A percentile compares a stretch with the other conserved stretches of the same genome.
phyloP scores from a whole-genome alignment of 2,113 vertebrate species.

The Epinephelus fuscoguttatus region DNA sequence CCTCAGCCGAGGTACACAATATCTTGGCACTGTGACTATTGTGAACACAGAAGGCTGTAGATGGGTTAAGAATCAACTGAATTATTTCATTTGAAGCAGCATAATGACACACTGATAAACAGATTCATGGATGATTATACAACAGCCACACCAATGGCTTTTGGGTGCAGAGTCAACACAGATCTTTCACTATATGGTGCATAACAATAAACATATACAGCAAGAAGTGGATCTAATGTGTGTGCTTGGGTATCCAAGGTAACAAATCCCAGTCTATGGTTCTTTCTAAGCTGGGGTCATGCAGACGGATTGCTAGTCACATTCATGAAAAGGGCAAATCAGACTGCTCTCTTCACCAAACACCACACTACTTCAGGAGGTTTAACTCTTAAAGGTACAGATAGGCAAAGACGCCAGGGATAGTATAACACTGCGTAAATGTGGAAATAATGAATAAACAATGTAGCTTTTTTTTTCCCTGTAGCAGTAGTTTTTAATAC shows the following conservation, averaged over 20 bases:
- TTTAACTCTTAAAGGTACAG: neutral
- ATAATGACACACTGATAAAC: slow-evolving; percentile 23
- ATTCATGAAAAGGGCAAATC: slow-evolving; percentile 70
- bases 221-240: slow-evolving; percentile 35
- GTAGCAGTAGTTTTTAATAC: neutral
- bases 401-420: neutral
- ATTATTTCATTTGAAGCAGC: slow-evolving; percentile 3
- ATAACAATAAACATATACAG: slow-evolving; percentile 10
- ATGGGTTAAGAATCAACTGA: neutral
- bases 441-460: neutral
- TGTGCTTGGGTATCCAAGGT: slow-evolving; percentile 50
- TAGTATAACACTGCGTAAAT: neutral
- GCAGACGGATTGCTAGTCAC: slow-evolving; percentile 46
- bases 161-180: neutral
- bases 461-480: no score
- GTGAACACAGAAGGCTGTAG: slow-evolving; percentile 25
- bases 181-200: neutral
- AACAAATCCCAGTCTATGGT: slow-evolving; percentile 51
- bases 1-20: slow-evolving; percentile 24
- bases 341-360: slow-evolving; percentile 1
- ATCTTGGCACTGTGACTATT: slow-evolving; percentile 31
- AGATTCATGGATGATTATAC: slow-evolving; percentile 5
- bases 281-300: slow-evolving; percentile 42
- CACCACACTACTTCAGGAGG: neutral
- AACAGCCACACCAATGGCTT: neutral